Evolutionary conservation across 2,113 vertebrate species (phyloP).

Genomic region (Neomonachus schauinslandi): DNA sequence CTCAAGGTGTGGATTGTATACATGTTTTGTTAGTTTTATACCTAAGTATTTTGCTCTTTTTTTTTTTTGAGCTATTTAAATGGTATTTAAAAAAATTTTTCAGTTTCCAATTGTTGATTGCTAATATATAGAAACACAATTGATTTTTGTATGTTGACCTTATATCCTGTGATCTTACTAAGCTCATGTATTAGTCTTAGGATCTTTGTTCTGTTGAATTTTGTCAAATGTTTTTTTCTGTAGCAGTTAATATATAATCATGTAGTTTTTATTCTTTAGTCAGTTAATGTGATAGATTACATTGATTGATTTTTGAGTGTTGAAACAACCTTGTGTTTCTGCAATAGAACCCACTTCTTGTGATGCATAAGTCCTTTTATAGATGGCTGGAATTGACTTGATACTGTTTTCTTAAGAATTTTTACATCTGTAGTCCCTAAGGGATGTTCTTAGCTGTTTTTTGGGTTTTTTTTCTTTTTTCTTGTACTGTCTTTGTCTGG

Average conservation of each 20-base stretch:
- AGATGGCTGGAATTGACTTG: background rate
- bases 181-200: background rate
- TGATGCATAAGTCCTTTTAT: background rate
- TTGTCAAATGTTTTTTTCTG: conserved; percentile 21
- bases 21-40: background rate
- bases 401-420: background rate
- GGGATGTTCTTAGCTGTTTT: background rate
- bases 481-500: background rate
- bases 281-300: background rate
- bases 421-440: background rate
- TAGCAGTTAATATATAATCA: background rate
- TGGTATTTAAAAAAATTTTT: background rate
- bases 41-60: background rate
- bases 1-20: background rate
- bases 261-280: conserved; percentile 21
- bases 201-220: background rate
- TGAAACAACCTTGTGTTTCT: background rate
- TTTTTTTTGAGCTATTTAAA: background rate
- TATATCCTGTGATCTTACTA: background rate
- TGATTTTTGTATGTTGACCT: background rate
- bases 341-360: background rate
- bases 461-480: background rate
- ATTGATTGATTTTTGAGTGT: background rate
- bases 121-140: background rate
- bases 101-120: background rate